These are phyloP conservation scores for Phyto melanocephala DNA, from an alignment of 2,888 invertebrate species.

Conservation along the genomic window DNA sequence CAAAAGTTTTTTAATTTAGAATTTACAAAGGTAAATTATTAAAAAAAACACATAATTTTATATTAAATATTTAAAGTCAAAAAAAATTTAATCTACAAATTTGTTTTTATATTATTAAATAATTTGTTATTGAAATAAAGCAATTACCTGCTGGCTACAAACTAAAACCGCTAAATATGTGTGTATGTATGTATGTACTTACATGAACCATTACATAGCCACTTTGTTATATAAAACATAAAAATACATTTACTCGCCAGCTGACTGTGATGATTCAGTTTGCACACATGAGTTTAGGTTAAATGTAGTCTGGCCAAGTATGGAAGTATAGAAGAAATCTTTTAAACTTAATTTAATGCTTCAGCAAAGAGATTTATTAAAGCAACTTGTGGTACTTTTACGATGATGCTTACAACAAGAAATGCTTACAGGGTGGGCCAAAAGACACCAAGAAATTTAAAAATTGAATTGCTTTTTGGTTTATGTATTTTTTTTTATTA, in stretches of 20 bases:
- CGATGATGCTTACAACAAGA: not conserved
- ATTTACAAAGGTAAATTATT: too few species aligned
- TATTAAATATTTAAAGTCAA: too few species aligned
- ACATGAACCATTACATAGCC: not conserved
- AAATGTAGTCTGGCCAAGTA: conserved; percentile 6
- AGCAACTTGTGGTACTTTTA: not conserved
- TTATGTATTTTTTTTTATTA: too few species aligned
- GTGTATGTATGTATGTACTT: not conserved
- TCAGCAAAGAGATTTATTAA: conserved; percentile 31
- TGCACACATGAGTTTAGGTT: not conserved
- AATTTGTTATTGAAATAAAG: conserved; percentile 21
- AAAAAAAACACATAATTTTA: too few species aligned
- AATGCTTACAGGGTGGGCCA: too few species aligned
- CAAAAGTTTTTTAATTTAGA: too few species aligned
- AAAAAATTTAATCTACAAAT: not conserved
- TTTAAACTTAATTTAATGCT: conserved; percentile 55
- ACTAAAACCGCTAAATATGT: not conserved
- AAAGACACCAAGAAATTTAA: too few species aligned
- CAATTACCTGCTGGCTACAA: conserved; percentile 29
- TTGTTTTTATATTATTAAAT: conserved; percentile 4
- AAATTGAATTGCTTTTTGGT: too few species aligned
- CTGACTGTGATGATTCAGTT: not conserved
- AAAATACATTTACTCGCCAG: not conserved
- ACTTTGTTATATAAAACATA: too few species aligned
- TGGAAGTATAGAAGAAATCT: conserved; percentile 3